Percentiles rank a stretch among this genome's conserved stretches.
Evolutionary conservation across 2,888 invertebrate genomes (phyloP).

Genomic region (Diarsia mendica): DNA sequence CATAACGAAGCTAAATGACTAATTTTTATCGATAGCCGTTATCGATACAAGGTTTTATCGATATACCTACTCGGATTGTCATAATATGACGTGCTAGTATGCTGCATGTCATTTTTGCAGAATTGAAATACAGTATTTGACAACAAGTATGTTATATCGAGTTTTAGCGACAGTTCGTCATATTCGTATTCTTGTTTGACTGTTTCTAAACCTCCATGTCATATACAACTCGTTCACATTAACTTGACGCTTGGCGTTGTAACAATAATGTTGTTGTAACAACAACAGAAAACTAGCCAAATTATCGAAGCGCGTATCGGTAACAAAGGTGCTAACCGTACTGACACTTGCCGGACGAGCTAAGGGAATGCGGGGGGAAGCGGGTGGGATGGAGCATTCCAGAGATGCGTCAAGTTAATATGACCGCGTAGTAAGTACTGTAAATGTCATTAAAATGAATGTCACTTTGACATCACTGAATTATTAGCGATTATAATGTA

Average conservation of each 20-base stretch:
- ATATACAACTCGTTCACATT: background rate
- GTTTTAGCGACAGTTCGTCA: background rate
- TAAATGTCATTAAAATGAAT: background rate
- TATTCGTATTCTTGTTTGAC: background rate
- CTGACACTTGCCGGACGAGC: too few species aligned
- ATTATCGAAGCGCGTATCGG: too few species aligned
- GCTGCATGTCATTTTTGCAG: slow-evolving; percentile 15
- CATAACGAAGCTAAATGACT: slow-evolving; percentile 32
- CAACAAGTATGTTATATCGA: background rate
- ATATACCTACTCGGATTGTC: slow-evolving; percentile 38
- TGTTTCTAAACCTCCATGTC: background rate
- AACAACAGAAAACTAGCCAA: too few species aligned
- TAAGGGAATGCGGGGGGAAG: too few species aligned
- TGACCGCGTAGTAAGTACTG: background rate
- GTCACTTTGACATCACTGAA: background rate
- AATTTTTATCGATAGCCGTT: slow-evolving; percentile 2
- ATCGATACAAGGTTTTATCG: slow-evolving; percentile 12
- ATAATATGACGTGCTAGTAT: slow-evolving; percentile 34
- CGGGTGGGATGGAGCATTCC: too few species aligned
- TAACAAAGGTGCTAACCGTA: too few species aligned
- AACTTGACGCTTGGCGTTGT: too few species aligned
- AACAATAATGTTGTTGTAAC: too few species aligned
- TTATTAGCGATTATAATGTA: background rate
- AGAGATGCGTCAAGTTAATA: too few species aligned
- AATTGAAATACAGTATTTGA: slow-evolving; percentile 9